These are phyloP conservation scores for Dicyrtoma fusca DNA, from an alignment of 2,888 invertebrate species.

Conservation along the genomic window DNA sequence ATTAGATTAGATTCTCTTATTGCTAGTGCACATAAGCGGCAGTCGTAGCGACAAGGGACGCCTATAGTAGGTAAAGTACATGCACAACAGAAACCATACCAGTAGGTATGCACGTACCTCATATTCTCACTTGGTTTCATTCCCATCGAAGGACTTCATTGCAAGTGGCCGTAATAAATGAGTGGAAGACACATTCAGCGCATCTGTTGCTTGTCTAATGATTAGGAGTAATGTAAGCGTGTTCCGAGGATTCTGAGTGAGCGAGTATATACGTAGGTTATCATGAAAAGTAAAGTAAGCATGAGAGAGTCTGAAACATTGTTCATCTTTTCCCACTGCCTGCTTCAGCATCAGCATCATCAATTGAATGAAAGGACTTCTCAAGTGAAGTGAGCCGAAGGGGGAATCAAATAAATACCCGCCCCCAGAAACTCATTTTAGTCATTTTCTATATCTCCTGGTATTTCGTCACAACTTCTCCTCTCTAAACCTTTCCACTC, in stretches of 20 bases:
- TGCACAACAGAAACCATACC: not conserved
- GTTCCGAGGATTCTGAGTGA: conserved; percentile 13
- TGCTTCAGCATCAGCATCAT: conserved; percentile 2
- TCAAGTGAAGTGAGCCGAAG: conserved; percentile 32
- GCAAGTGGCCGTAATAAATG: not conserved
- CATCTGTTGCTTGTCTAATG: conserved; percentile 33
- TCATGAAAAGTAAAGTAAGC: not conserved
- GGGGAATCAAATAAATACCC: conserved; percentile 37
- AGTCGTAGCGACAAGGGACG: too few species aligned
- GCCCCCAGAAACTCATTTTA: conserved; percentile 37
- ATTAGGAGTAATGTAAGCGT: conserved; percentile 31
- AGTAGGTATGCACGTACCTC: conserved; percentile 6
- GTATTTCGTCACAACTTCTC: conserved; percentile 31
- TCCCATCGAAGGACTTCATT: not conserved
- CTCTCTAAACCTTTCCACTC: not conserved
- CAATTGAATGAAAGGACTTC: conserved; percentile 36
- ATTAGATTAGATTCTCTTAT: conserved; percentile 31
- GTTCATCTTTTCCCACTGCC: conserved; percentile 24
- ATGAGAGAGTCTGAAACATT: conserved; percentile 22
- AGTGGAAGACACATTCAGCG: conserved; percentile 6
- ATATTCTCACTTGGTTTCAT: not conserved
- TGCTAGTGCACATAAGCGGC: not conserved
- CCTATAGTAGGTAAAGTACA: not conserved
- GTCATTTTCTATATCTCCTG: conserved; percentile 37
- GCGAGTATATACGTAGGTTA: conserved; percentile 4